Evolutionary conservation across 2,797 vertebrate species (phyloP), one percentile per base, ranked within the genome.

Genomic region (Dallia pectoralis): DNA sequence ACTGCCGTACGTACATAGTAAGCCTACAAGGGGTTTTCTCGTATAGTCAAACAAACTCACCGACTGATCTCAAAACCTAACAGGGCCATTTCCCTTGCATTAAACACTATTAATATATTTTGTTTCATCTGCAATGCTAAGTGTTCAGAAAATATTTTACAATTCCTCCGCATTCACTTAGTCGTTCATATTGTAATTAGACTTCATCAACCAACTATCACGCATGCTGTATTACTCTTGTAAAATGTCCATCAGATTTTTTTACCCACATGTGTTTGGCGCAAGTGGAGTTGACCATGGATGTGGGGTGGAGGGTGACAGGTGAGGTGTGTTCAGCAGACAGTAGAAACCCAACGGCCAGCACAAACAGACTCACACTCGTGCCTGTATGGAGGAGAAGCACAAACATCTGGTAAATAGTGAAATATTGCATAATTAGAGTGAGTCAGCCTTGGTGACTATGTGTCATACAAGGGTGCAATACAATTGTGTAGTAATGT

Each of bases 281-380:
- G 89, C 98, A 99, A 84, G 94, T 95, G 1, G 93, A 91, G 84
- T 99, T 99, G 81, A 91, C 91, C 79, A 87, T 86, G 15, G 89
- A 85, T 63, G 90, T 72, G 8, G 95, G 93, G 83, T 93, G 94
- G 78, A 96, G 87, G 72, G 94, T 97, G 87, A 99, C 87, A 19
- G 91, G 93, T 76, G 97, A 97, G 27, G 95, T 97, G 85, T 96
- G 92, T 86, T 96, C 95, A 71, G 98, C 96, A 2, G 98, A 95
- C 0, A 98, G 89, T 82, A 99, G 94, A 88, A 99, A 99, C 72
- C 97, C 97, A 27, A 93, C 77, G 69, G 94, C 97, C 84, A 99
- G 89, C 81, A 99, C 82, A 85, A 93, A 79, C 80, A 99, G 93
- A 69, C 97, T 97, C 77, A 97, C 75, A 71, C 91, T 91, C 6